Base-by-base conservation (phyloP, 1,140 invertebrate genomes). In the Leptopilina clavipes region DNA sequence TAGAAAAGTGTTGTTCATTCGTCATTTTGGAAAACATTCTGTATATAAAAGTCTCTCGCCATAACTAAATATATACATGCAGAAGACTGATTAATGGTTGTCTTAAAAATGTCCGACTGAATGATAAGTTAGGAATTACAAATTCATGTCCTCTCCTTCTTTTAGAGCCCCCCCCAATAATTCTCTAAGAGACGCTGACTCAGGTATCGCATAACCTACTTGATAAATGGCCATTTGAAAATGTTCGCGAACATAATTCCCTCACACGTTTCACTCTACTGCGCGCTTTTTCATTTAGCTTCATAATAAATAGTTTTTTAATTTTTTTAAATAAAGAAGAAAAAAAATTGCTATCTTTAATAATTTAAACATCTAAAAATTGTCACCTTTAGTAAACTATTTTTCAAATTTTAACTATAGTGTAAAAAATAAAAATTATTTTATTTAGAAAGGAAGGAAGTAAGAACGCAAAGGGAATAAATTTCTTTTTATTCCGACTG, bases 171-270 rank as follows among this genome's bases (percentile, higher is more conserved):
- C 71, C 70, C 70, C 70, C 52, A 48, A 76, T 76, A 72, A 59
- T 56, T 76, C 75, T 71, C 70, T 12, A 72, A 43, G 56, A 76
- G 75, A 65, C 75, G 71, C 56, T 52, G 70, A 31, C 54, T 52
- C 37, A 71, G 71, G 75, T 76, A 76, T 76, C 75, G 10, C 52
- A 76, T 76, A 72, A 72, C 75, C 70, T 72, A 59, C 40, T 65
- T 72, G 75, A 76, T 76, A 72, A 76, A 76, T 71, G 71, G 43
- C 22, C 70, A 40, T 72, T 45, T 22, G 40, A 72, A 65, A 72
- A 25, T 25, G 71, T 72, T 72, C 52, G 52, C 40, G 43, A 65
- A 22, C 43, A 37, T 72, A 48, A 59, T 59, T 72, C 54, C 71
- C 56, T 72, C 74, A 72, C 48, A 56, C 45, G 70, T 40, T 72